Conservation (phyloP, 2,113 vertebrate species). For the Carollia perspicillata region DNA sequence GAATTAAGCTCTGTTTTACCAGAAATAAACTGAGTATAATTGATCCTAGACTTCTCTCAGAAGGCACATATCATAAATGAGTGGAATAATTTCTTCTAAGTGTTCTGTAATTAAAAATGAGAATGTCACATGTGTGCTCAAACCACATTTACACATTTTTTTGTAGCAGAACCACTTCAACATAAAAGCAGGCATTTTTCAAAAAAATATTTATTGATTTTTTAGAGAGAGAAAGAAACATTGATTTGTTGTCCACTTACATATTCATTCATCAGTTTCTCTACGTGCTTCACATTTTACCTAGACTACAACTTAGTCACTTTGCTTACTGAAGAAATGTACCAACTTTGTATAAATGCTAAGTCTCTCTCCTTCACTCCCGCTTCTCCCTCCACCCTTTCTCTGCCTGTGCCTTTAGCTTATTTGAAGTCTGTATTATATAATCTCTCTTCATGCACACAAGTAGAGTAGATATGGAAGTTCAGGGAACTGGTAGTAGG, state of each 20-base stretch:
- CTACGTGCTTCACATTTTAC: not conserved
- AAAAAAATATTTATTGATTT: too few species aligned
- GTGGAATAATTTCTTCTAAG: not conserved
- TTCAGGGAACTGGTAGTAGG: not conserved
- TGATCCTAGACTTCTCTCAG: not conserved
- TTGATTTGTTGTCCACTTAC: too few species aligned
- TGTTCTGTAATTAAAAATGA: not conserved
- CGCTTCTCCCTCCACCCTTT: rapidly evolving
- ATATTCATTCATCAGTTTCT: too few species aligned
- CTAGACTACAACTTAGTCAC: not conserved
- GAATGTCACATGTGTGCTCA: not conserved
- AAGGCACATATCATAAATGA: not conserved
- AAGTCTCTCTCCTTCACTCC: not conserved
- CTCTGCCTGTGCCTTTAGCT: not conserved
- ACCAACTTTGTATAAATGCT: not conserved
- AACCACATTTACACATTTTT: not conserved
- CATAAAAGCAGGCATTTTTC: not conserved
- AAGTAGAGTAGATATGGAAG: not conserved
- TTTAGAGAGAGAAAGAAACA: too few species aligned
- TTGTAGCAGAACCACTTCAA: not conserved
- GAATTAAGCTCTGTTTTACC: not conserved
- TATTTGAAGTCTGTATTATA: not conserved
- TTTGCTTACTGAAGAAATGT: not conserved
- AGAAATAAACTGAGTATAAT: not conserved
- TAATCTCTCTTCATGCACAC: not conserved